Percentiles rank a stretch among this genome's conserved stretches.
Conservation (phyloP, 1,140 invertebrate genomes). For the Apolygus lucorum region DNA sequence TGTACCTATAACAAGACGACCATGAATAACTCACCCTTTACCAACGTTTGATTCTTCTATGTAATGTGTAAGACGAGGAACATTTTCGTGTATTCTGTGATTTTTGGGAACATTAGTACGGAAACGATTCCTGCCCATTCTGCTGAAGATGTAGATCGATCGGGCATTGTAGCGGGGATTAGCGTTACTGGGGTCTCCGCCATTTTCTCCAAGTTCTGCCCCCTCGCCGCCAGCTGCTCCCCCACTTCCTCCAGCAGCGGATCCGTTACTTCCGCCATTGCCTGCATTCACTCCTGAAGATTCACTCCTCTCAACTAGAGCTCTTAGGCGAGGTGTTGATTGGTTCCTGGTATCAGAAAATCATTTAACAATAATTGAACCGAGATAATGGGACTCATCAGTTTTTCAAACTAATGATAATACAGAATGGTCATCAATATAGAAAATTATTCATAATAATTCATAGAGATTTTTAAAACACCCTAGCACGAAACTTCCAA, state of each 20-base stretch:
- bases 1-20: no score
- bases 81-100: slow-evolving; percentile 59
- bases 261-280: background rate
- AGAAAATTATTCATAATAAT: background rate
- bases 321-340: background rate
- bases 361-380: no score
- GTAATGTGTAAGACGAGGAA: slow-evolving; percentile 70
- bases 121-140: background rate
- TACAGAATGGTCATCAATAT: no score
- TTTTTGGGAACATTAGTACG: slow-evolving; percentile 38
- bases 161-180: background rate
- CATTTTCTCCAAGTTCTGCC: background rate
- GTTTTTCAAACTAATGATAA: no score
- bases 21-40: slow-evolving; percentile 37
- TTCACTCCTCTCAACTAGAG: background rate
- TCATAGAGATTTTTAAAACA: background rate
- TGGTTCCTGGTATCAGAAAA: background rate
- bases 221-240: no score
- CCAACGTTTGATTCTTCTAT: slow-evolving; percentile 81
- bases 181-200: no score
- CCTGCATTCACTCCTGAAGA: background rate
- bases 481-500: background rate
- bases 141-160: slow-evolving; percentile 21
- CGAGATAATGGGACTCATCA: no score
- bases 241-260: background rate